These are phyloP conservation scores for Siniperca scherzeri DNA, from an alignment of 2,797 vertebrate species.

Conservation along the genomic window DNA sequence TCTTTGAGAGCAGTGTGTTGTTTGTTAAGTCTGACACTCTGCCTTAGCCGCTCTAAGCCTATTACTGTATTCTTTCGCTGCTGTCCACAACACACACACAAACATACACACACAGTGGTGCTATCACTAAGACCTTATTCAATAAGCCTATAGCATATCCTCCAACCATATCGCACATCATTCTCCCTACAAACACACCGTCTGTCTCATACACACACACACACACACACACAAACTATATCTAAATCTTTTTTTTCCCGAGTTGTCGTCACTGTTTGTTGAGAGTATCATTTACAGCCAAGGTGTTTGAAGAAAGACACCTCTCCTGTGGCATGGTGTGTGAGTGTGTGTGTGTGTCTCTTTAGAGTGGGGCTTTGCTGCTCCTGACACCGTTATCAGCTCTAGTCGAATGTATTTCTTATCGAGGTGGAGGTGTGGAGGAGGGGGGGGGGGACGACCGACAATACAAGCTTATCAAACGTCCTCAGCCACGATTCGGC, in stretches of 20 bases:
- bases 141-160: conserved; percentile 83
- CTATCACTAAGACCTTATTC: conserved; percentile 80
- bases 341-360: conserved; percentile 80
- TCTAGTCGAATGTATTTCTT: conserved; percentile 99
- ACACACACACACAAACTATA: conserved; percentile 49
- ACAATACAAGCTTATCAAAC: conserved; percentile 99
- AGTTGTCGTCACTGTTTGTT: conserved; percentile 88
- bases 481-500: conserved; percentile 97
- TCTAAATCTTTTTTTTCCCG: conserved; percentile 69
- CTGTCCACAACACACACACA: conserved; percentile 73
- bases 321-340: conserved; percentile 84
- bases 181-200: conserved; percentile 70
- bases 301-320: conserved; percentile 86
- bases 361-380: conserved; percentile 92
- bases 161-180: conserved; percentile 78
- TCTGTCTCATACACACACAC: conserved; percentile 29
- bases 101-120: conserved; percentile 51
- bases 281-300: conserved; percentile 93
- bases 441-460: conserved; percentile 59
- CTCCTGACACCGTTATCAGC: conserved; percentile 94
- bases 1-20: conserved; percentile 67
- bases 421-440: conserved; percentile 87
- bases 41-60: conserved; percentile 76
- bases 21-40: conserved; percentile 74
- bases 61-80: conserved; percentile 77